Evolutionary conservation across 1,140 invertebrate species (phyloP).

Genomic region (Steinernema feltiae): DNA sequence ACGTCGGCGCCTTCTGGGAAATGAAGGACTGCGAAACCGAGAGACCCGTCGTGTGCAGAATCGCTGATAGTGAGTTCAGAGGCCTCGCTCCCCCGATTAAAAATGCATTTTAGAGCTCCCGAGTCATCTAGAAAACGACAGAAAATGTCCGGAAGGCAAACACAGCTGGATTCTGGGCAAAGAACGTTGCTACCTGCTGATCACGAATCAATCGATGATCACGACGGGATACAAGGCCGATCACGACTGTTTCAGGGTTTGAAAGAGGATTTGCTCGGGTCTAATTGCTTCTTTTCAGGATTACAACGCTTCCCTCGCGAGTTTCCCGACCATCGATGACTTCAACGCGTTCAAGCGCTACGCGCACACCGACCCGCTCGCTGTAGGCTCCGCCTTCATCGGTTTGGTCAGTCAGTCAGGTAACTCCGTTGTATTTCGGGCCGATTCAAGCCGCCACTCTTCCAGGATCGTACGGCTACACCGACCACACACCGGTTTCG

Average conservation of each 20-base stretch:
- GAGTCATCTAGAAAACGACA: background rate
- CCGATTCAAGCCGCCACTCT: background rate
- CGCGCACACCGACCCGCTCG: background rate
- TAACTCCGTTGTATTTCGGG: background rate
- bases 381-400: background rate
- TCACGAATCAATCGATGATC: background rate
- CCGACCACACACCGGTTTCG: background rate
- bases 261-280: background rate
- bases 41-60: background rate
- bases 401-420: background rate
- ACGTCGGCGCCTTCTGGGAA: slow-evolving; percentile 1
- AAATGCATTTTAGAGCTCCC: background rate
- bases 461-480: background rate
- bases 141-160: background rate
- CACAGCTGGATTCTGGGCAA: background rate
- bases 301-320: background rate
- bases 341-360: background rate
- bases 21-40: background rate
- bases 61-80: background rate
- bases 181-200: background rate
- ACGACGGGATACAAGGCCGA: background rate
- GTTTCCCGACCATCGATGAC: background rate
- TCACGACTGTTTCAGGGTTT: slow-evolving; percentile 2
- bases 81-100: background rate
- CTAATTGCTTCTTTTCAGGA: background rate